These are phyloP conservation scores for Microcebus griseorufus DNA, from an alignment of 2,113 vertebrate genomes.

Conservation along the genomic window DNA sequence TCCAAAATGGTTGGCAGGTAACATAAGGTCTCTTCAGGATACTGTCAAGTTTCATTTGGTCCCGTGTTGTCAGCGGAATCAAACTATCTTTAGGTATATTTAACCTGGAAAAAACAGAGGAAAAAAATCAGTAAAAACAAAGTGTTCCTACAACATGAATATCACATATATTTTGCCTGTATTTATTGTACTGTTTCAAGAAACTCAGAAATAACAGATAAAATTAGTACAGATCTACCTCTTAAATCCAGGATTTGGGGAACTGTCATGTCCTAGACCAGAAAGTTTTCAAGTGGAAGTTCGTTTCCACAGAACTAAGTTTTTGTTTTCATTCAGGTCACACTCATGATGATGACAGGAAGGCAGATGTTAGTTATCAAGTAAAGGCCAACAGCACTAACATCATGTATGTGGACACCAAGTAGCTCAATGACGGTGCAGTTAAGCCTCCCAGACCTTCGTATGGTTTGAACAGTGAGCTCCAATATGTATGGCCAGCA, in stretches of 20 bases:
- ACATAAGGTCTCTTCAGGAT: constrained; percentile 93
- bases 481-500: accelerated
- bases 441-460: background rate
- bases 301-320: background rate
- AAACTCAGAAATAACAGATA: background rate
- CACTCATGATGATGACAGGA: background rate
- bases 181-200: background rate
- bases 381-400: background rate
- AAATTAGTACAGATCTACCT: background rate
- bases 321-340: background rate
- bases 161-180: background rate
- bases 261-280: background rate
- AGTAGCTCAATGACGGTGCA: background rate
- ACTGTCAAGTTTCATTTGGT: constrained; percentile 92
- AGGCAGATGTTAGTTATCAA: background rate
- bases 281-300: background rate
- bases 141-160: background rate
- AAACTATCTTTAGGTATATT: constrained; percentile 88
- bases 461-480: background rate
- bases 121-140: constrained; percentile 37
- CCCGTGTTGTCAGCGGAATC: constrained; percentile 91
- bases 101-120: constrained; percentile 84
- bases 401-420: accelerated
- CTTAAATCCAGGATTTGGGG: background rate
- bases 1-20: constrained; percentile 89